Base-by-base conservation (phyloP, 2,888 invertebrate genomes). In the Tillus elongatus region DNA sequence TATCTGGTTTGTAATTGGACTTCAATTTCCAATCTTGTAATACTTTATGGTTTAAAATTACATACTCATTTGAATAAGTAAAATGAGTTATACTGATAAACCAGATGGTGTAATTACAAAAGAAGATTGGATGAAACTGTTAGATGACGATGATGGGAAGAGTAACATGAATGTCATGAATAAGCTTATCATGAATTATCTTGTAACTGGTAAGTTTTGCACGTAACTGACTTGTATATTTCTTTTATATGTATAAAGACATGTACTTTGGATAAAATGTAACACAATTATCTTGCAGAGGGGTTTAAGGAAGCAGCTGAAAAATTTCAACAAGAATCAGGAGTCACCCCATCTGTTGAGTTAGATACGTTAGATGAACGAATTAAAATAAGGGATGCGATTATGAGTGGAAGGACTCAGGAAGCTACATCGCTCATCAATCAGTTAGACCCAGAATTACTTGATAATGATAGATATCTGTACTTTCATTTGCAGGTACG, bases 81-180 rank as follows among this genome's bases (percentile, higher is more conserved):
- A n/a, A n/a, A n/a, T n/a, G n/a, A n/a, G n/a, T n/a, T n/a, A n/a
- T n/a, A n/a, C n/a, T 47, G 60, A 67, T 29, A 72, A 71, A 42
- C 70, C 70, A 55, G 66, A 67, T 42, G 71, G 71, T 34, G 56
- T 60, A 36, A 60, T 67, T 42, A 63, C 77, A 48, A 77, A 77
- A 56, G 79, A 83, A 46, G 84, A 88, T 51, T 82, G 82, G 81
- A 72, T 83, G 52, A 76, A 75, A 43, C 75, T 78, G 57, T 66
- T 86, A 9, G 83, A 85, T 58, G 75, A 80, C 45, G 71, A 81
- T 48, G 87, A 88, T 53, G 81, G 92, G 51, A 74, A 92, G 52
- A 80, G 84, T 28, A 89, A 91, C 54, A 93, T 97, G 88, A 96
- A 97, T 29, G 89, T 91, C 54, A 93, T 97, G 88, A 96, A 97